These are phyloP conservation scores for Poecilia picta DNA, from an alignment of 2,797 vertebrate genomes.

Conservation along the genomic window DNA sequence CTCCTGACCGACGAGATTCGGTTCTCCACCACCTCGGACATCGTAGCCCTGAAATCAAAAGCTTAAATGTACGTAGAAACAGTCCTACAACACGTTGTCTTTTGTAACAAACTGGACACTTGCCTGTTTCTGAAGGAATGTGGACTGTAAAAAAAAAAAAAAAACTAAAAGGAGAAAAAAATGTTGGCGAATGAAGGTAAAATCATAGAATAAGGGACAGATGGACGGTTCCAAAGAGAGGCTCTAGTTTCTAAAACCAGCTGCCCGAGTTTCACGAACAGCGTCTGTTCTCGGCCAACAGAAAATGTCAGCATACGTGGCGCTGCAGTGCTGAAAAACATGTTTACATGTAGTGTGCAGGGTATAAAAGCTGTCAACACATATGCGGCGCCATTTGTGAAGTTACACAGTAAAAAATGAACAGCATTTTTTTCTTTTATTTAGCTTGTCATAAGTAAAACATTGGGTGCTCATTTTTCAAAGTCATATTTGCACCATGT, in stretches of 20 bases:
- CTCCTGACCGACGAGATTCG: conserved; percentile 19
- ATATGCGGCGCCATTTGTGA: conserved; percentile 3
- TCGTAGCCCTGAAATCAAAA: no score
- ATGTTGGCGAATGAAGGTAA: not conserved
- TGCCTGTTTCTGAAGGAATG: conserved; percentile 30
- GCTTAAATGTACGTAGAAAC: conserved; percentile 13
- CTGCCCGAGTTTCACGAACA: conserved; percentile 28
- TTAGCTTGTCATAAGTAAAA: no score
- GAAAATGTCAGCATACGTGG: conserved; percentile 32
- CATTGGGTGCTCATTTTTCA: no score
- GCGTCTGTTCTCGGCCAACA: conserved; percentile 19
- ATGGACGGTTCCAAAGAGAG: conserved; percentile 19
- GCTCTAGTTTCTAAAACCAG: conserved; percentile 47
- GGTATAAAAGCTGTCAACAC: conserved; percentile 30
- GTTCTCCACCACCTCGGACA: not conserved
- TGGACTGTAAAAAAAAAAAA: conserved; percentile 7
- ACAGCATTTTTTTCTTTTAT: no score
- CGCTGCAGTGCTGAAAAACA: conserved; percentile 35
- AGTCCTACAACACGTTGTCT: conserved; percentile 12
- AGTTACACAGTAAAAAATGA: no score
- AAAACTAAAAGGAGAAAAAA: not conserved
- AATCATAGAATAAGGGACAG: not conserved
- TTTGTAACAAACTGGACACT: conserved; percentile 18
- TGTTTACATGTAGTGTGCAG: conserved; percentile 21
- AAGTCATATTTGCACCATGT: no score